Evolutionary conservation across 2,797 vertebrate species (phyloP).

Genomic region (Poeciliopsis presidionis): DNA sequence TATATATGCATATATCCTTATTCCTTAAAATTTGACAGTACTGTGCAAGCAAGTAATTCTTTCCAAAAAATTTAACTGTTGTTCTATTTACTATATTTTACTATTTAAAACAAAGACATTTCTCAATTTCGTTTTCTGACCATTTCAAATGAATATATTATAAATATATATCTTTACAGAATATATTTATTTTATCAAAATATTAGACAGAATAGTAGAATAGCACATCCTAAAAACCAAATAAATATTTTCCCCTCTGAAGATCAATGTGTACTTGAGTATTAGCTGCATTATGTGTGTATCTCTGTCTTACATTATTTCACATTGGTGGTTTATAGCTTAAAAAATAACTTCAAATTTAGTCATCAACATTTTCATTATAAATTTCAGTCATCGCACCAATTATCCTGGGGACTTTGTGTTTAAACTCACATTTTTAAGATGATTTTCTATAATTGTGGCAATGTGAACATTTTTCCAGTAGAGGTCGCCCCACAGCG

Average conservation of each 20-base stretch:
- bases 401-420: background rate
- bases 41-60: background rate
- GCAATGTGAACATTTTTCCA: slow-evolving; percentile 34
- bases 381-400: background rate
- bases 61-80: background rate
- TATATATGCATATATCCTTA: too few species aligned
- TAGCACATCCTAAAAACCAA: background rate
- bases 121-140: too few species aligned
- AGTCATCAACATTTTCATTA: background rate
- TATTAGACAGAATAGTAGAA: too few species aligned
- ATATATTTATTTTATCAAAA: too few species aligned
- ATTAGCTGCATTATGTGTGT: background rate
- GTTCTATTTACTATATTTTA: background rate
- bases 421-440: background rate
- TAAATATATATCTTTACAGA: too few species aligned
- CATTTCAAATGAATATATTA: too few species aligned
- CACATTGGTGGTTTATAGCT: background rate
- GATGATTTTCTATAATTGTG: background rate
- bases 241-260: background rate
- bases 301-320: background rate
- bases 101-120: background rate
- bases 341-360: background rate
- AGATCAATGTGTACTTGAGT: background rate
- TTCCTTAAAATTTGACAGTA: background rate
- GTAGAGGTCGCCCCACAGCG: slow-evolving; percentile 63